These are phyloP conservation scores for Hypomecis atomaria DNA, from an alignment of 2,888 invertebrate genomes.

Conservation along the genomic window DNA sequence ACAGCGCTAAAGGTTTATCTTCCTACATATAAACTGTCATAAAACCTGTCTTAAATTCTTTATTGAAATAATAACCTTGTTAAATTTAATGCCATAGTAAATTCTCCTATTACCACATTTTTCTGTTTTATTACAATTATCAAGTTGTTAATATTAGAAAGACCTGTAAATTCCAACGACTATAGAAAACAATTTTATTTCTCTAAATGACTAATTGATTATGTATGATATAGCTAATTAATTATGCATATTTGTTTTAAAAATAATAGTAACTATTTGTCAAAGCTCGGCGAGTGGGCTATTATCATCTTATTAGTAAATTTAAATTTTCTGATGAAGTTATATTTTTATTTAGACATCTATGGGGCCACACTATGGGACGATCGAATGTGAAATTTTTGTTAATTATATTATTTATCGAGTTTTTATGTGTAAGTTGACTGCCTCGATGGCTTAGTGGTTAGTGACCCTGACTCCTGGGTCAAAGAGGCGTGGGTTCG, in stretches of 20 bases:
- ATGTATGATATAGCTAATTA: constrained; percentile 11
- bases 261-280: constrained; percentile 16
- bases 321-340: constrained; percentile 12
- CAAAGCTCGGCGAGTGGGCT: constrained; percentile 3
- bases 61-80: background rate
- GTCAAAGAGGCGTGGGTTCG: too few species aligned
- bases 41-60: background rate
- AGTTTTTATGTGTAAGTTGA: too few species aligned
- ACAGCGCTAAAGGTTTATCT: too few species aligned
- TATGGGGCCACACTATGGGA: background rate
- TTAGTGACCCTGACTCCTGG: too few species aligned
- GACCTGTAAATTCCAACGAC: constrained; percentile 5
- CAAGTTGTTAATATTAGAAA: background rate
- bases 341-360: constrained; percentile 1
- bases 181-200: background rate
- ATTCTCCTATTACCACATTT: constrained; percentile 1
- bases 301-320: constrained; percentile 7
- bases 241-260: constrained; percentile 18
- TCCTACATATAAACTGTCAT: background rate
- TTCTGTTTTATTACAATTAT: background rate
- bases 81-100: background rate
- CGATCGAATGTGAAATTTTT: too few species aligned
- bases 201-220: background rate
- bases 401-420: too few species aligned
- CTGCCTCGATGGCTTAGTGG: too few species aligned